These are phyloP conservation scores for Thripadectes ignobilis DNA, from an alignment of 2,797 vertebrate species.

Conservation along the genomic window DNA sequence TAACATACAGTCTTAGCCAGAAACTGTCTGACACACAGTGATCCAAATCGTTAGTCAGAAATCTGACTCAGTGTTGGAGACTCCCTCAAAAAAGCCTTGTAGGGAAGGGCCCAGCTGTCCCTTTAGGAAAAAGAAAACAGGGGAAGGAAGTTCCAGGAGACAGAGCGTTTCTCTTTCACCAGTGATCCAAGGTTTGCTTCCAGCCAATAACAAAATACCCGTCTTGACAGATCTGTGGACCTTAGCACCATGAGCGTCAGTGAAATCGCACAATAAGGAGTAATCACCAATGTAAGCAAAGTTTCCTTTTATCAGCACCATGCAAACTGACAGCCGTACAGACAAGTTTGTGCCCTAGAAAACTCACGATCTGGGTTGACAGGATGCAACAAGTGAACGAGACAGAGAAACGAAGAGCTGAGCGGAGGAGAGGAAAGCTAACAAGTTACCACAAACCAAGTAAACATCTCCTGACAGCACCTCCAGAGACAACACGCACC, in stretches of 20 bases:
- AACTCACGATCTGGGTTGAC: background rate
- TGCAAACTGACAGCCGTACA: background rate
- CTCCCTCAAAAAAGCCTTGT: slow-evolving; percentile 8
- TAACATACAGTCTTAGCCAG: slow-evolving; percentile 26
- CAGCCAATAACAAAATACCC: rapidly evolving
- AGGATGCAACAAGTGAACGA: background rate
- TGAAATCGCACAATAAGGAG: rapidly evolving
- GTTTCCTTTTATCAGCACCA: background rate
- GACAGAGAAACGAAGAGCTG: background rate
- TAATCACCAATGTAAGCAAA: rapidly evolving
- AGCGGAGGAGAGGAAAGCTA: background rate
- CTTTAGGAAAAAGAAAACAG: background rate
- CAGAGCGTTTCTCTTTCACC: background rate
- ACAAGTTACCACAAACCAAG: background rate
- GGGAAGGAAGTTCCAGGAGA: background rate
- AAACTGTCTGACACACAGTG: background rate
- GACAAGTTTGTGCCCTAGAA: background rate
- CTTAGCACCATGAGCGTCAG: rapidly evolving
- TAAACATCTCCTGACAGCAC: background rate
- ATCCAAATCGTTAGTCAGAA: slow-evolving; percentile 39
- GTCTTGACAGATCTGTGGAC: background rate
- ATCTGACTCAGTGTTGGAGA: slow-evolving; percentile 13
- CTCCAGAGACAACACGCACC: background rate
- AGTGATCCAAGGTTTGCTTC: background rate
- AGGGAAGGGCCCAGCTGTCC: background rate